Evolutionary conservation across 2,888 invertebrate species (phyloP), one percentile per base, ranked within the genome.

Genomic region (Drosophila mettleri): DNA sequence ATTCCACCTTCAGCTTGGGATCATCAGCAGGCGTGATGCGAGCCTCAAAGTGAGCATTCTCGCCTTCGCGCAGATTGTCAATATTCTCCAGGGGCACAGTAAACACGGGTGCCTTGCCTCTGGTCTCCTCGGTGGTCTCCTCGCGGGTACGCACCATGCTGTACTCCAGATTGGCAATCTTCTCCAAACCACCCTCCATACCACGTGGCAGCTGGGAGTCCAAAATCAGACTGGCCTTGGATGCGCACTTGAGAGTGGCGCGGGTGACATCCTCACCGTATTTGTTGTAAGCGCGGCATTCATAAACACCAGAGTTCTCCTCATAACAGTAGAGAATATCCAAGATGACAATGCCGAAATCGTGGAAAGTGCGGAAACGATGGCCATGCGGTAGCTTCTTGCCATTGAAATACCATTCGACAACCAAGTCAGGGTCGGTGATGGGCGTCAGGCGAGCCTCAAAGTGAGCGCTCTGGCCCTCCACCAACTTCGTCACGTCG

Each of bases 241-340:
- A 97, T 80, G 95, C 94, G 92, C 98, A 98, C 92, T 96, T 96
- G 78, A 98, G 93, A 20, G 95, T 95, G 39, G 98, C 97, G 86
- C 95, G 96, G 0, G 98, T 98, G 14, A 95, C 94, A 92, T 98
- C 98, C 86, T 96, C 94, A 52, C 98, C 99, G 74, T 97, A 94
- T 93, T 98, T 97, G 90, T 98, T 98, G 20, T 95, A 95, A 36
- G 98, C 98, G 86, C 97, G 94, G 90, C 98, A 98, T 93, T 98
- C 98, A 91, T 98, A 98, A 66, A 95, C 95, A 53, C 98, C 98
- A 45, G 97, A 97, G 91, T 98, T 98, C 93, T 98, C 98, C 93
- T 98, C 98, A 91, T 98, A 98, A 89, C 98, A 98, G 90, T 98
- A 98, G 36, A 98, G 93, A 84, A 99, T 98, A 90, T 98, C 98